These are phyloP conservation scores for Polypedilum vanderplanki DNA, from an alignment of 1,140 invertebrate genomes.

Conservation along the genomic window DNA sequence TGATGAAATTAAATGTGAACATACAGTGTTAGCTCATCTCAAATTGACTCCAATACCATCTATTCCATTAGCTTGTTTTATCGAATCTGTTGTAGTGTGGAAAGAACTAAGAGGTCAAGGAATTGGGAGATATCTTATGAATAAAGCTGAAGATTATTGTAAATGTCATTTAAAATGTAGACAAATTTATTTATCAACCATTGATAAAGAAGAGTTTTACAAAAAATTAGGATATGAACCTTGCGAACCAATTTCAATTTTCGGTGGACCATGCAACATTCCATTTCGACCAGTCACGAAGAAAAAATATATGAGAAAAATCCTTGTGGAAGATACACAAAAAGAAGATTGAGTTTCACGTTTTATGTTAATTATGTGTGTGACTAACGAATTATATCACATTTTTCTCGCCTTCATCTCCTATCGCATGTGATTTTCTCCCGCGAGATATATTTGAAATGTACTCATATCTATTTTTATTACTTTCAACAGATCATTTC, in stretches of 20 bases:
- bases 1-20: constrained; percentile 29
- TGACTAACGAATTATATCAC: neutral
- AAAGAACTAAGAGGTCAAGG: constrained; percentile 60
- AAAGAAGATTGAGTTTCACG: too few species aligned
- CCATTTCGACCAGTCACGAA: constrained; percentile 5
- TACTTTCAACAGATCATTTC: neutral
- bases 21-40: constrained; percentile 61
- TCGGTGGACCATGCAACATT: neutral
- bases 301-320: constrained; percentile 22
- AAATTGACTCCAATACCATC: constrained; percentile 62
- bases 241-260: constrained; percentile 53
- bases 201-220: constrained; percentile 70
- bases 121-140: constrained; percentile 63
- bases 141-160: constrained; percentile 61
- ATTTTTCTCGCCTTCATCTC: constrained; percentile 3
- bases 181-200: constrained; percentile 64
- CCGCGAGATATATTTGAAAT: neutral
- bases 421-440: neutral
- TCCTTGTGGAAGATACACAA: neutral
- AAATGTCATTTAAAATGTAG: constrained; percentile 51
- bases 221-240: constrained; percentile 61
- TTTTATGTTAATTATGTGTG: neutral
- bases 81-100: constrained; percentile 70
- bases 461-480: neutral
- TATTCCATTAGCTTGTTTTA: constrained; percentile 58